A percentile compares a stretch with the other conserved stretches of the same genome.
Evolutionary conservation across 2,797 vertebrate genomes (phyloP).

Genomic region (Mormyrops boulengeri): DNA sequence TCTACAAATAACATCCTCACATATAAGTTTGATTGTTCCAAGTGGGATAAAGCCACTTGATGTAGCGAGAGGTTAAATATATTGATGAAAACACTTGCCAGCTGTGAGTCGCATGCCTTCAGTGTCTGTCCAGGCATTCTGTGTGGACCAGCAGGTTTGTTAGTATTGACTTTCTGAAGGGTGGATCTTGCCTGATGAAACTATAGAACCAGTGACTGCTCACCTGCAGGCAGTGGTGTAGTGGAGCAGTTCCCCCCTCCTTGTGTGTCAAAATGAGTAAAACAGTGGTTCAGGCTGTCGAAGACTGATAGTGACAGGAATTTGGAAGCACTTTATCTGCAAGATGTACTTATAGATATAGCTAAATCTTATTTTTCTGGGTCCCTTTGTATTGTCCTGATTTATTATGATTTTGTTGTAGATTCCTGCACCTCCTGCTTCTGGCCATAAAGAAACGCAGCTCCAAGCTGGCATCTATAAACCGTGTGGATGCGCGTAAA

Average conservation of each 20-base stretch:
- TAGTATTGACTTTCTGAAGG: background rate
- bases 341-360: background rate
- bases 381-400: background rate
- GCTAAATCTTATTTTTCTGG: background rate
- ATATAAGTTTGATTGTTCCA: background rate
- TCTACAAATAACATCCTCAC: background rate
- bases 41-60: background rate
- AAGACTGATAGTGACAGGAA: background rate
- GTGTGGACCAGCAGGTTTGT: background rate
- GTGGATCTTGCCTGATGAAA: background rate
- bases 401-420: slow-evolving; percentile 36
- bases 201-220: background rate
- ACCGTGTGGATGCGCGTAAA: slow-evolving; percentile 69
- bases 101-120: background rate
- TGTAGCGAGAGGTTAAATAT: background rate
- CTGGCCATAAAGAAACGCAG: slow-evolving; percentile 76
- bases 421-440: slow-evolving; percentile 78
- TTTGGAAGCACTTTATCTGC: background rate
- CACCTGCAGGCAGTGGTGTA: background rate
- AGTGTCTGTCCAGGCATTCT: background rate
- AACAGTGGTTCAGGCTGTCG: background rate
- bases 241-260: background rate
- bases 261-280: background rate
- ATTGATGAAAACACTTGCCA: background rate
- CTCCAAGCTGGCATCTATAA: slow-evolving; percentile 71